These are phyloP conservation scores for Condylostylus longicornis DNA, from an alignment of 1,140 invertebrate genomes.

Conservation along the genomic window DNA sequence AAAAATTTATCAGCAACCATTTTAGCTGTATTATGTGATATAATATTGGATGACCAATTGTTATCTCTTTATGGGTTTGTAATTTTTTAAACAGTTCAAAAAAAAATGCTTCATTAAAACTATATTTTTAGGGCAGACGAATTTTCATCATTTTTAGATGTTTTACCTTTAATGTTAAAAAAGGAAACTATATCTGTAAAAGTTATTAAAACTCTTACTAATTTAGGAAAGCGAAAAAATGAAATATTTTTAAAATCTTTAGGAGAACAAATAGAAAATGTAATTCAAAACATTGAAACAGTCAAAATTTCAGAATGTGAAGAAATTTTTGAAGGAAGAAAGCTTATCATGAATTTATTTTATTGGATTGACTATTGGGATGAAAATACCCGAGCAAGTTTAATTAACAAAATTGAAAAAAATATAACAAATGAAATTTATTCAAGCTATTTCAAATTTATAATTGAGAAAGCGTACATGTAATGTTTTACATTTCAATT, in stretches of 20 bases:
- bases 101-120: constrained; percentile 12
- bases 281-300: constrained; percentile 13
- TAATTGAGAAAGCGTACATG: constrained; percentile 8
- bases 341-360: constrained; percentile 23
- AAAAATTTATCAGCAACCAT: constrained; percentile 14
- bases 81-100: constrained; percentile 15
- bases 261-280: background rate
- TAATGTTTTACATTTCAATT: background rate
- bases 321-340: constrained; percentile 19
- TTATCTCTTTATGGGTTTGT: constrained; percentile 28
- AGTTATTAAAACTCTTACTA: constrained; percentile 18
- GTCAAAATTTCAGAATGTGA: constrained; percentile 15
- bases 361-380: constrained; percentile 13
- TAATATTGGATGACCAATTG: constrained; percentile 31
- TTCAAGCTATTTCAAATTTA: constrained; percentile 15
- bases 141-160: background rate
- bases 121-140: background rate
- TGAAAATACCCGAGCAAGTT: constrained; percentile 2
- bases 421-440: constrained; percentile 10
- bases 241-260: constrained; percentile 14
- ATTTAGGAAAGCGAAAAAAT: constrained; percentile 23
- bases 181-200: constrained; percentile 17
- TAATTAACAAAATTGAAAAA: constrained; percentile 7
- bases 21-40: constrained; percentile 30
- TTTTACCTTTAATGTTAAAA: constrained; percentile 9